Evolutionary conservation across 2,113 vertebrate genomes (phyloP).

Genomic region (Rafetus swinhoei): DNA sequence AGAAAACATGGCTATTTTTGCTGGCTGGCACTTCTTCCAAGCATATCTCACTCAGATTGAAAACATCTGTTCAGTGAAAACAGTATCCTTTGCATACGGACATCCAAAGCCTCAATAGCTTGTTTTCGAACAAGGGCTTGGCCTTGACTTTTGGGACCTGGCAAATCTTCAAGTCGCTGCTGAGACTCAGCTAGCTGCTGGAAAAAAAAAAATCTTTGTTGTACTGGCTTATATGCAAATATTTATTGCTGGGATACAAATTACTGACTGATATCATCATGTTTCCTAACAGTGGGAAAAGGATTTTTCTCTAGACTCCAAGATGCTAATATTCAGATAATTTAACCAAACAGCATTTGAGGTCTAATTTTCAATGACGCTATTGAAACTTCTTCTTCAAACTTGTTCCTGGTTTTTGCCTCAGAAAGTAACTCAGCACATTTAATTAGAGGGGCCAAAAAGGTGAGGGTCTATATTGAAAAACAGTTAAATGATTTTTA

Average conservation of each 20-base stretch:
- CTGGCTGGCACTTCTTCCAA: constrained; percentile 39
- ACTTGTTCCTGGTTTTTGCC: not conserved
- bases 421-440: not conserved
- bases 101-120: constrained; percentile 22
- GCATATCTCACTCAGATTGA: constrained; percentile 16
- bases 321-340: not conserved
- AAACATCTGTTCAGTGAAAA: constrained; percentile 48
- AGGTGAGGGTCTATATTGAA: not conserved
- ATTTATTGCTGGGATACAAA: constrained; percentile 13
- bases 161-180: constrained; percentile 41
- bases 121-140: constrained; percentile 11
- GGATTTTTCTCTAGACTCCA: not conserved
- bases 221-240: constrained; percentile 27
- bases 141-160: constrained; percentile 23
- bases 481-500: not conserved
- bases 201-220: not conserved
- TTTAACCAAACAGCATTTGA: not conserved
- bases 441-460: not conserved
- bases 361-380: not conserved
- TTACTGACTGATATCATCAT: constrained; percentile 22
- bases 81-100: not conserved
- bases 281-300: constrained; percentile 41
- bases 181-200: not conserved
- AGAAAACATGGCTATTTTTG: constrained; percentile 53
- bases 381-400: constrained; percentile 13